Evolutionary conservation across 1,140 invertebrate species (phyloP), one percentile per base, ranked within the genome.

Genomic region (Anastatus disparis): DNA sequence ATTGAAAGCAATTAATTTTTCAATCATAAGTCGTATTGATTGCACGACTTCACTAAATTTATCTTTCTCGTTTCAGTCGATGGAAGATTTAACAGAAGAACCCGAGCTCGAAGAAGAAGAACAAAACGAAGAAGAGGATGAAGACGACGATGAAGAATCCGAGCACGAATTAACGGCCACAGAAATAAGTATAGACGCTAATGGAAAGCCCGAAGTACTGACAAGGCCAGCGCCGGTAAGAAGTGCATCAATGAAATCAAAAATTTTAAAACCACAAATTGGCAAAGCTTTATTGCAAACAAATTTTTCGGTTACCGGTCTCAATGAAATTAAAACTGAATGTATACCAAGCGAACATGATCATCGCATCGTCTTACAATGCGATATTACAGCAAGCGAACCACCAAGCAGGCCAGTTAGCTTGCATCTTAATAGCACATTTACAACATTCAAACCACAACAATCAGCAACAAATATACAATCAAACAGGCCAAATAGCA

Each of bases 51-150:
- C n/a, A n/a, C n/a, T n/a, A n/a, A n/a, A n/a, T n/a, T n/a, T n/a
- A 6, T 35, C 4, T 46, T 46, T 56, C 0, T 22, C 8, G 10
- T 66, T 62, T 0, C 66, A 86, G 84, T 85, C 84, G 13, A 86
- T 86, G 84, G 84, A 85, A 55, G 84, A 86, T 74, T 72, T 89
- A 24, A 82, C 74, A 26, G 86, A 87, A 38, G 88, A 89, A 68
- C 82, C 84, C 10, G 88, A 89, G 74, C 69, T 85, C 9, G 84
- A 84, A 69, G 83, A 88, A 9, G 70, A 72, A 13, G 63, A 66
- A 8, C 53, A 71, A 74, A 78, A 77, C 40, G 80, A 79, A 8
- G 82, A 83, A 26, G 81, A 78, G 31, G 81, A 86, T 81, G 81
- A 82, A 42, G 79, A 81, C 48, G 75, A 73, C 13, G 79, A 80